Evolutionary conservation across 2,888 invertebrate genomes (phyloP).

Genomic region (Digitonthophagus gazella): DNA sequence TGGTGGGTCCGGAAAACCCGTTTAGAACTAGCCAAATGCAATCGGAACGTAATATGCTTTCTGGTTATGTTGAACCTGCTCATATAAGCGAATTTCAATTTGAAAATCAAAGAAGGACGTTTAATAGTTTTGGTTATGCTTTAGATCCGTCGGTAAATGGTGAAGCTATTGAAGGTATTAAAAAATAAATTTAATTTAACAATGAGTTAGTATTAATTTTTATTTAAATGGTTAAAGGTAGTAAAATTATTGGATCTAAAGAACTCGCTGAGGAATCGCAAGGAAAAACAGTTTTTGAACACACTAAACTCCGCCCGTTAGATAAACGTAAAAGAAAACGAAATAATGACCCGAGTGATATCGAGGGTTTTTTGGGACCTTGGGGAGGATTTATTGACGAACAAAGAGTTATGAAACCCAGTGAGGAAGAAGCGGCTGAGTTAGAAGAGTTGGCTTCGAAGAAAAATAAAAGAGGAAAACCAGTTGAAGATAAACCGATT

Average conservation of each 20-base stretch:
- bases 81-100: constrained; percentile 97
- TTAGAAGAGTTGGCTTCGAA: constrained; percentile 93
- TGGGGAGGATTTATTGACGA: constrained; percentile 97
- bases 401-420: constrained; percentile 81
- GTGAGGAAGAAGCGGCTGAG: constrained; percentile 90
- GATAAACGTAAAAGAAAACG: constrained; percentile 81
- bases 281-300: constrained; percentile 90
- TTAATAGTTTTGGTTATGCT: constrained; percentile 93
- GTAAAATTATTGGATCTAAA: constrained; percentile 59
- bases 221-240: too few relatives aligned
- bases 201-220: too few relatives aligned
- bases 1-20: constrained; percentile 90
- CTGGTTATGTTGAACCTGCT: constrained; percentile 93
- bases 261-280: constrained; percentile 70
- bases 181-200: too few relatives aligned
- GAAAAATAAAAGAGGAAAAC: constrained; percentile 81
- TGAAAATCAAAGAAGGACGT: constrained; percentile 93
- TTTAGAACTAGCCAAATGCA: constrained; percentile 87
- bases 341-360: constrained; percentile 88
- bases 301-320: constrained; percentile 65
- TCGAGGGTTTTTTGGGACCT: constrained; percentile 94
- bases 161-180: constrained; percentile 48
- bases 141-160: constrained; percentile 85
- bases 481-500: constrained; percentile 85
- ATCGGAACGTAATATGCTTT: constrained; percentile 84